Conservation (phyloP, 2,113 vertebrate species). For the Indicator indicator region DNA sequence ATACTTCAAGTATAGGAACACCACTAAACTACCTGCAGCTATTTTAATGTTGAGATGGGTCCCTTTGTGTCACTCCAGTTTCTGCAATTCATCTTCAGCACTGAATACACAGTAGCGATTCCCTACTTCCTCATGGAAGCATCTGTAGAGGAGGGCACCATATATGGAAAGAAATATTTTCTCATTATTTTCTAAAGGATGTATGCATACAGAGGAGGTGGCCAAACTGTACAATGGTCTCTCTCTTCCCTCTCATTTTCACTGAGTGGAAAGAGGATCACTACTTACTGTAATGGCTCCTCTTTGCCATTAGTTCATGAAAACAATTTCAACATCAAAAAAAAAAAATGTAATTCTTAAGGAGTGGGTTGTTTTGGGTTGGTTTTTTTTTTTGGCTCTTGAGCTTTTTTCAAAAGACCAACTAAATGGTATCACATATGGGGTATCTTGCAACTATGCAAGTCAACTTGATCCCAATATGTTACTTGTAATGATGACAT, state of each 20-base stretch:
- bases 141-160: neutral
- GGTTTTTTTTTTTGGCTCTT: neutral
- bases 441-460: neutral
- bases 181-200: neutral
- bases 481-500: neutral
- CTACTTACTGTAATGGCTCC: neutral
- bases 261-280: neutral
- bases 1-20: neutral
- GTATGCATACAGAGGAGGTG: neutral
- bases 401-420: neutral
- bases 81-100: neutral
- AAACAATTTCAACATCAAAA: neutral
- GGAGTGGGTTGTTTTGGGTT: no score
- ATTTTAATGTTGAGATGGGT: neutral
- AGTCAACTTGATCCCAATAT: neutral
- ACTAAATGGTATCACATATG: neutral
- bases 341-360: neutral
- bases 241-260: neutral
- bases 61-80: neutral
- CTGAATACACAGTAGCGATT: neutral
- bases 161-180: neutral
- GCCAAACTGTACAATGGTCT: neutral
- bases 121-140: neutral
- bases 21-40: neutral
- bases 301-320: neutral